phyloP scores from a whole-genome alignment of 2,797 vertebrate species.

The Notolabrus celidotus region DNA sequence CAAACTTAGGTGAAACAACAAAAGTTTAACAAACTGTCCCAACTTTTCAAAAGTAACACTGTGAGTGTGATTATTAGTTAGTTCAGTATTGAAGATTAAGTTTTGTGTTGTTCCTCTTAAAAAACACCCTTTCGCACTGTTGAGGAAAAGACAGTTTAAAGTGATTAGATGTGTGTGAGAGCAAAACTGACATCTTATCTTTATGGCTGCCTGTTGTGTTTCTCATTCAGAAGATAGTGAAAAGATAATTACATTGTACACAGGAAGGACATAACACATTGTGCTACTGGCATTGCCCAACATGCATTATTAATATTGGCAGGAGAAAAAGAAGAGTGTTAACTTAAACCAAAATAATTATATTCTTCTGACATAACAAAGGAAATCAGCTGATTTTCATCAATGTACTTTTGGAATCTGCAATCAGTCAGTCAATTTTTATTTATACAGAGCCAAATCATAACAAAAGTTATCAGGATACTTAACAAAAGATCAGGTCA shows the following conservation, averaged over 20 bases:
- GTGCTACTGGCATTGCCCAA: not conserved
- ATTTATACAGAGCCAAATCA: no score
- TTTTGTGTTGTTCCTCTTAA: not conserved
- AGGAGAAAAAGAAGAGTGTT: not conserved
- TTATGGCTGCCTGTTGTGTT: slow-evolving; percentile 26
- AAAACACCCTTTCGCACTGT: accelerated
- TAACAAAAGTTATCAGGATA: no score
- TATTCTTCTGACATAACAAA: no score
- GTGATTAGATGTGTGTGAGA: not conserved
- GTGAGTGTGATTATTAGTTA: not conserved
- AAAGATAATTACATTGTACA: not conserved
- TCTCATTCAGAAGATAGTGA: slow-evolving; percentile 20
- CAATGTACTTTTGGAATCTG: no score
- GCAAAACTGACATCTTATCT: slow-evolving; percentile 45
- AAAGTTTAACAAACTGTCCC: not conserved
- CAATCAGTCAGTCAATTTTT: no score
- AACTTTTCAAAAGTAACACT: not conserved
- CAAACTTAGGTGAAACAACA: slow-evolving; percentile 8
- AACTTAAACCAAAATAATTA: not conserved
- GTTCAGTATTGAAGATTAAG: not conserved
- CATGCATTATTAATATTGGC: not conserved
- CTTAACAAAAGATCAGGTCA: no score
- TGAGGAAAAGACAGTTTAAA: not conserved
- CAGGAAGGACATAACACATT: not conserved
- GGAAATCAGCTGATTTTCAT: no score